These are phyloP conservation scores for Lynx canadensis DNA, from an alignment of 2,113 vertebrate genomes.

Conservation along the genomic window DNA sequence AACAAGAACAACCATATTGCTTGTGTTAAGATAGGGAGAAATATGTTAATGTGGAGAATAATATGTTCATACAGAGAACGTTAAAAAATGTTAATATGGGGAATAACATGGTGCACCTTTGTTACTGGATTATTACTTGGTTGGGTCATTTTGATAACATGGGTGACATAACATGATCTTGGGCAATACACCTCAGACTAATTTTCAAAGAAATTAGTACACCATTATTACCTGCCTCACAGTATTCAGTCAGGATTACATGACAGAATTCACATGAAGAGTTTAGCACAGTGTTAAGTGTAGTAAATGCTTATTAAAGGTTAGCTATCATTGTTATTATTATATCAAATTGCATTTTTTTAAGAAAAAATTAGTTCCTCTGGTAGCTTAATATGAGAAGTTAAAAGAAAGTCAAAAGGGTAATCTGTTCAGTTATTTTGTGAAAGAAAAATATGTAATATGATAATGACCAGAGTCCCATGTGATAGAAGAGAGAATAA, in stretches of 20 bases:
- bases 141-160: neutral
- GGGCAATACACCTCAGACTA: neutral
- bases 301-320: constrained; percentile 9
- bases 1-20: neutral
- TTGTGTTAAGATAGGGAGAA: neutral
- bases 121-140: neutral
- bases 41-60: neutral
- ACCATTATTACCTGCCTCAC: neutral
- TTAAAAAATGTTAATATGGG: neutral
- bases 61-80: neutral
- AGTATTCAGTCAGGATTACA: constrained; percentile 17
- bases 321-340: neutral
- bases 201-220: neutral
- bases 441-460: neutral
- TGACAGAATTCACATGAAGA: neutral
- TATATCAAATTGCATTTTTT: neutral
- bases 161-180: neutral
- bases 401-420: constrained; percentile 17
- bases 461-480: neutral
- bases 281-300: neutral
- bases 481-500: neutral
- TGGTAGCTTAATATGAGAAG: neutral
- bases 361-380: neutral
- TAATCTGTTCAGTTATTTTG: neutral
- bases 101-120: neutral